These are phyloP conservation scores for Myopa tessellatipennis DNA, from an alignment of 2,888 invertebrate species.

Conservation along the genomic window DNA sequence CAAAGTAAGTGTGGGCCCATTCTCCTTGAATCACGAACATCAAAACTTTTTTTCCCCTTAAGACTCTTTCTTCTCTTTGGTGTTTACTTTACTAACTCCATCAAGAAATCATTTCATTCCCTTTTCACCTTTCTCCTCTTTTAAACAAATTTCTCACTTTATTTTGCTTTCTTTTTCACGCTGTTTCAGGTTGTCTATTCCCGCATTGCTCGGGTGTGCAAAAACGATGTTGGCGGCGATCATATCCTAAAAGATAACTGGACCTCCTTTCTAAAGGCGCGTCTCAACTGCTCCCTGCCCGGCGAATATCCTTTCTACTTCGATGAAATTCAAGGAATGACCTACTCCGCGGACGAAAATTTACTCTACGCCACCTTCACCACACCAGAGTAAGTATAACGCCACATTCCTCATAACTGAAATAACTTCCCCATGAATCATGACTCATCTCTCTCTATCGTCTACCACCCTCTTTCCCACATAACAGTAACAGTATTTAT, in stretches of 20 bases:
- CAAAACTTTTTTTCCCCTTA: background rate
- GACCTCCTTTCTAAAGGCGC: conserved; percentile 91
- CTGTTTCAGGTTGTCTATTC: conserved; percentile 82
- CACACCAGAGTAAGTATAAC: conserved; percentile 75
- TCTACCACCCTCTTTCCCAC: conserved; percentile 41
- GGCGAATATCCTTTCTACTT: conserved; percentile 90
- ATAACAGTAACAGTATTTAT: conserved; percentile 81
- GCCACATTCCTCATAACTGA: too few species aligned
- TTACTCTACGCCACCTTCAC: conserved; percentile 87
- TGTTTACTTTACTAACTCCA: background rate
- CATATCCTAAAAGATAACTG: conserved; percentile 84
- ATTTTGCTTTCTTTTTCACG: background rate
- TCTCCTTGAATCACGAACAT: background rate
- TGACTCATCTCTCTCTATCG: background rate
- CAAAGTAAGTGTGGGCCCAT: conserved; percentile 75
- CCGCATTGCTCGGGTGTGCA: conserved; percentile 90
- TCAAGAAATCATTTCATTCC: background rate
- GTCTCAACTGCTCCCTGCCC: conserved; percentile 84
- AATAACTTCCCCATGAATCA: background rate
- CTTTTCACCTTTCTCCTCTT: background rate
- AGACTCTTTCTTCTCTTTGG: background rate
- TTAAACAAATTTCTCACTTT: background rate
- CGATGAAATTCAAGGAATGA: conserved; percentile 87
- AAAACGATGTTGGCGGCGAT: conserved; percentile 86
- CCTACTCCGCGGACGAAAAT: conserved; percentile 80